Evolutionary conservation across 2,113 vertebrate species (phyloP).

Genomic region (Ochotona curzoniae): DNA sequence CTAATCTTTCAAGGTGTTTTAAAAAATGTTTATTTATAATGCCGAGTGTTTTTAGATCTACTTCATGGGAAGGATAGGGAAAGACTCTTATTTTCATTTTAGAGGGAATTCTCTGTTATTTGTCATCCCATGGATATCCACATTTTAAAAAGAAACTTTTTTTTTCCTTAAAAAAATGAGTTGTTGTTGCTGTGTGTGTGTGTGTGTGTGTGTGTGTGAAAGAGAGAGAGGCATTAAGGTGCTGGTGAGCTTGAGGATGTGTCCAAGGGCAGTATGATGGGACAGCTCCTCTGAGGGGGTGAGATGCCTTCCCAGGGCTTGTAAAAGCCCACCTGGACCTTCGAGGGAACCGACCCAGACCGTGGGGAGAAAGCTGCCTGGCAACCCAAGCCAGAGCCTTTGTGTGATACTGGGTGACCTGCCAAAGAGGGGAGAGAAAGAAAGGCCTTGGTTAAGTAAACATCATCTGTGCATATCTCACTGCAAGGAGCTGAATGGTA

Average conservation of each 20-base stretch:
- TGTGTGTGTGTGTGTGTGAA: no score
- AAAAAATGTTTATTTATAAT: not conserved
- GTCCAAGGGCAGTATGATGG: not conserved
- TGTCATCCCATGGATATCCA: not conserved
- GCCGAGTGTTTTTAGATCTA: not conserved
- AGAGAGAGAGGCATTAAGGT: not conserved
- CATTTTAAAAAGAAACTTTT: not conserved
- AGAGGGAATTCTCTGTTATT: not conserved
- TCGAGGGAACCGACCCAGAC: not conserved
- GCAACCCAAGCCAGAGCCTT: not conserved
- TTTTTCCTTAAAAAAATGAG: not conserved
- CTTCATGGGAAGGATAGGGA: not conserved
- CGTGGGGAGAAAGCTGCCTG: not conserved
- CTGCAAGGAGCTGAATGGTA: not conserved
- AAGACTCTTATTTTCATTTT: not conserved
- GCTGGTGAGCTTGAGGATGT: not conserved
- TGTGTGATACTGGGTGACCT: slow-evolving; percentile 24
- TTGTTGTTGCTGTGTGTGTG: not conserved
- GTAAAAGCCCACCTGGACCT: not conserved
- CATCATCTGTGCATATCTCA: slow-evolving; percentile 38
- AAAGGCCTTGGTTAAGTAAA: slow-evolving; percentile 61
- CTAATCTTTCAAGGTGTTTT: not conserved
- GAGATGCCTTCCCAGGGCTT: not conserved
- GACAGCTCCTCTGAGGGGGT: not conserved
- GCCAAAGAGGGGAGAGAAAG: slow-evolving; percentile 17